phyloP scores from a whole-genome alignment of 2,113 vertebrate genomes.

The Cavia aperea region DNA sequence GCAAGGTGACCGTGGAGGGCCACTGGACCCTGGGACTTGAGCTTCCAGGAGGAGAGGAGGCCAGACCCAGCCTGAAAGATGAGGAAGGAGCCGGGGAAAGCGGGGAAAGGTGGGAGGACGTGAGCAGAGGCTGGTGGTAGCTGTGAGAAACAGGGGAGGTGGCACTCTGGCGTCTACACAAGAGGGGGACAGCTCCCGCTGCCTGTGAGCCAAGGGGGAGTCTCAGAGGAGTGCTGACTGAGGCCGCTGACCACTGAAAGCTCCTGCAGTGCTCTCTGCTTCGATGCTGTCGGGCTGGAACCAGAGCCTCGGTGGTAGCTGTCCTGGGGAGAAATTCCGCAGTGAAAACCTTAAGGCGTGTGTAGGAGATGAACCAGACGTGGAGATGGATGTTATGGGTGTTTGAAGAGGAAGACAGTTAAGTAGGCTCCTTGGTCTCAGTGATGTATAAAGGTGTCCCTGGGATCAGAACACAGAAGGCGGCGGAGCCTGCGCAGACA shows the following conservation, averaged over 20 bases:
- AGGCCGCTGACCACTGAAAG: neutral
- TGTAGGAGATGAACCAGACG: neutral
- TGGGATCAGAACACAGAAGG: neutral
- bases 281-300: neutral
- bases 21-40: neutral
- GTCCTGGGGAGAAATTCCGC: neutral
- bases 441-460: neutral
- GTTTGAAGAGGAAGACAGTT: neutral
- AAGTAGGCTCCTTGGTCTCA: neutral
- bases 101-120: neutral
- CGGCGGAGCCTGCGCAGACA: neutral
- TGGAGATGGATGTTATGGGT: neutral
- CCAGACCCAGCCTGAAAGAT: neutral
- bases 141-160: neutral
- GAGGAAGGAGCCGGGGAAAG: too few species aligned
- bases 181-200: neutral
- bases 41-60: neutral
- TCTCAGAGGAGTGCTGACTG: neutral
- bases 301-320: neutral
- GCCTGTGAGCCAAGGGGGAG: neutral
- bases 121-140: neutral
- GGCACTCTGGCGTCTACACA: rapidly evolving
- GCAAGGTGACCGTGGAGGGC: rapidly evolving
- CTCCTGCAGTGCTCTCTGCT: rapidly evolving
- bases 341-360: neutral